Base-by-base conservation (phyloP, 1,140 invertebrate species). In the Aradophagus sp. region DNA sequence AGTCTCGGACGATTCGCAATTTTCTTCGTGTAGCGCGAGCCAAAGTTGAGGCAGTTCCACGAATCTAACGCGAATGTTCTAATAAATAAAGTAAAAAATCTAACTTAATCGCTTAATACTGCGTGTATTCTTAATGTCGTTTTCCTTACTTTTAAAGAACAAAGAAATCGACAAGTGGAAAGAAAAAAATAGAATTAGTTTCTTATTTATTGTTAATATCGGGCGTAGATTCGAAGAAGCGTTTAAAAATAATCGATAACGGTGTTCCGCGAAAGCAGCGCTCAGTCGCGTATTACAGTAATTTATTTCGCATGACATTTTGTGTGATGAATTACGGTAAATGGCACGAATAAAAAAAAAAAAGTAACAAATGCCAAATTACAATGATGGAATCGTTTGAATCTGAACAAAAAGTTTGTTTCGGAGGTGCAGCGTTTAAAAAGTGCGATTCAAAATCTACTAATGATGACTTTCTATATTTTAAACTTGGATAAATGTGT, bases 191-290 rank as follows among this genome's bases (percentile, higher is more conserved):
- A 50, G 52, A 69, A 50, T 58, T 52, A 66, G 45, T 39, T 41
- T 58, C 35, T 56, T 48, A 55, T 61, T 67, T 48, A 65, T 65
- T 61, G 35, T 66, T 66, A 59, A 59, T 53, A 50, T 34, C 11
- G 35, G 45, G 50, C 17, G 62, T 67, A 73, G 69, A 62, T 73
- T 73, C 62, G 50, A 50, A 48, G 69, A 73, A 73, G 34, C 52
- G 50, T 66, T 72, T 72, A 36, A 55, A 48, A 45, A 26, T 14
- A 20, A 66, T 73, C 69, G 42, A 66, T 73, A 67, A 5, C 29
- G 7, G 42, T 34, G 13, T 62, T 66, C 62, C 11, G 16, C 23
- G 62, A 66, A 66, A 39, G 35, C 23, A 23, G 5, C 36, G 52
- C 27, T 61, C 55, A 44, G 44, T 52, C 15, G 20, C 14, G 10